Evolutionary conservation across 2,888 invertebrate genomes (phyloP), one percentile per base, ranked within the genome.

Genomic region (Drosophila mercatorum): DNA sequence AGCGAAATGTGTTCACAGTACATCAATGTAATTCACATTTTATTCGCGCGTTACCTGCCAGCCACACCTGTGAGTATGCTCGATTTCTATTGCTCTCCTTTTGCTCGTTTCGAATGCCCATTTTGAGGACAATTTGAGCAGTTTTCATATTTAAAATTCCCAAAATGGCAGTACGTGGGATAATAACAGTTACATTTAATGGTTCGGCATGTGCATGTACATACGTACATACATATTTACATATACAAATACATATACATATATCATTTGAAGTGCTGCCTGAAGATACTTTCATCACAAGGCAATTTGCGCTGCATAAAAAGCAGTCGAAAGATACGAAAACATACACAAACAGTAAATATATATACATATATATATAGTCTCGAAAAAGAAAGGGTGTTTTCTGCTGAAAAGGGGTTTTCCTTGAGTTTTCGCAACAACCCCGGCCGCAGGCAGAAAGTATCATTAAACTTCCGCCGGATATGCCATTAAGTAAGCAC

Each of bases 101-200:
- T 41, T 60, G 68, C 63, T 59, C 49, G 40, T 43, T 75, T 76
- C 71, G 66, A 58, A 78, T 80, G 81, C 65, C 79, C 81, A 75
- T 89, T 91, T 89, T 77, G 79, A 68, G 88, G 83, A 85, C 83
- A 88, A 81, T 89, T 90, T 75, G 78, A 80, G 83, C 78, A 75
- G 79, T 89, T 88, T 80, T 75, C 78, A 79, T 83, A 88, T 88
- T 91, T 88, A 80, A 89, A 91, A 89, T 83, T 90, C 90, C 91
- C 89, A 78, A 91, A 89, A 89, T 89, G 90, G 83, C 68, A 75
- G 77, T 90, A 91, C 89, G 90, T 90, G 90, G 58, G 75, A 81
- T 69, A 80, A 88, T 89, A 89, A 91, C 78, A 85, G 88, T 89
- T 78, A 91, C 75, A 70, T 78, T 91, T 90, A 91, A 89, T 91